These are phyloP conservation scores for Sebastes oblongus DNA, from an alignment of 2,797 vertebrate genomes.

Conservation along the genomic window DNA sequence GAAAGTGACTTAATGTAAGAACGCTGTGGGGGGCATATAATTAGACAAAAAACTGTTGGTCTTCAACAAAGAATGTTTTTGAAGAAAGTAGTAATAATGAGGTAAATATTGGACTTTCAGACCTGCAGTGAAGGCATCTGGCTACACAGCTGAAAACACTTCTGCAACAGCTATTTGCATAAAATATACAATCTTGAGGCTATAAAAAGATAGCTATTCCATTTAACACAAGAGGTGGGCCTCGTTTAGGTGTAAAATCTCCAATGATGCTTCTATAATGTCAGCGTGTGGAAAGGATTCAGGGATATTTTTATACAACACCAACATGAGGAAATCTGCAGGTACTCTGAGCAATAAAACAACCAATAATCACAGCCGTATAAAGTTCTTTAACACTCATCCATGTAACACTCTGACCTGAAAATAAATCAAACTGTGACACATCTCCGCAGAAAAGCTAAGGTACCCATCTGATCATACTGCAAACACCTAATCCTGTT, in stretches of 20 bases:
- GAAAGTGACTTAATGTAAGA: background rate
- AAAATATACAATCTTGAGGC: background rate
- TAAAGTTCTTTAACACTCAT: background rate
- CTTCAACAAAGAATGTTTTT: background rate
- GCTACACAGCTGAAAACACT: background rate
- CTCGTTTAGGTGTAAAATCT: background rate
- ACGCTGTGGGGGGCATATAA: background rate
- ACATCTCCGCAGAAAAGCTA: background rate
- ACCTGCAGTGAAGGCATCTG: background rate
- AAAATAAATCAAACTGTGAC: background rate
- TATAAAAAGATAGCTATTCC: background rate
- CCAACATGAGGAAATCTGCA: background rate
- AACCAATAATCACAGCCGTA: background rate
- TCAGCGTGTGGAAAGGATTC: background rate
- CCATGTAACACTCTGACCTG: background rate
- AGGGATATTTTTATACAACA: background rate
- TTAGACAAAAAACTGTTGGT: background rate
- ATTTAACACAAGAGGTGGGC: background rate
- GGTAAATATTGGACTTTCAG: background rate
- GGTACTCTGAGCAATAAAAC: background rate
- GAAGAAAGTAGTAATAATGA: conserved; percentile 4
- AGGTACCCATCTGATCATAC: background rate
- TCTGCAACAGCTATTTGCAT: background rate
- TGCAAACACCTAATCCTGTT: background rate
- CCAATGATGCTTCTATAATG: background rate